Evolutionary conservation across 2,888 invertebrate genomes (phyloP).

Genomic region (Polymixis flavicincta): DNA sequence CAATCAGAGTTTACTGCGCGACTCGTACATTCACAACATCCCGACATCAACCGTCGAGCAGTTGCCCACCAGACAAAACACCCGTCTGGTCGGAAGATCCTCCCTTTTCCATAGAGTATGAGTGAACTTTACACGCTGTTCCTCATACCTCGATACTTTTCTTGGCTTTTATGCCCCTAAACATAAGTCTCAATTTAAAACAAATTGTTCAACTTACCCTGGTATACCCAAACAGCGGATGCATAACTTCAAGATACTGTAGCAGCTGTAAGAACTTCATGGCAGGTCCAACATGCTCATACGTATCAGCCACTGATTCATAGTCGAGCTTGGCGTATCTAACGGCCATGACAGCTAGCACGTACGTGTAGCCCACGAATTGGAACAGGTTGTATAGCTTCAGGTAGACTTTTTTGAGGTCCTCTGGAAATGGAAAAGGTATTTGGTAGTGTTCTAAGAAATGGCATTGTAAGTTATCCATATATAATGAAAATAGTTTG

Average conservation of each 20-base stretch:
- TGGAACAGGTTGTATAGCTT: constrained; percentile 97
- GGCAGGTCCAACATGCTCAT: constrained; percentile 93
- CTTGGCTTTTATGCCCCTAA: too few species aligned
- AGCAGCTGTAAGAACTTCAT: constrained; percentile 95
- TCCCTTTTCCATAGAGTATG: too few species aligned
- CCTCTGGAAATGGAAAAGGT: constrained; percentile 90
- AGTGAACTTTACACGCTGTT: too few species aligned
- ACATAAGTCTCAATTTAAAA: too few species aligned
- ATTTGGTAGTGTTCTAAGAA: not conserved
- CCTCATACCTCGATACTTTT: too few species aligned
- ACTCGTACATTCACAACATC: too few species aligned
- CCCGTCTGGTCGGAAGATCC: too few species aligned
- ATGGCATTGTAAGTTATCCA: not conserved
- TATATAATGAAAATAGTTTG: not conserved
- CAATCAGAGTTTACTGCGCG: too few species aligned
- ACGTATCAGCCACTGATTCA: constrained; percentile 93
- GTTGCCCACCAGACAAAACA: too few species aligned
- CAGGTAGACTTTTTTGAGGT: constrained; percentile 95
- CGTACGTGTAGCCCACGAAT: constrained; percentile 95
- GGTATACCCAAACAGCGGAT: constrained; percentile 97
- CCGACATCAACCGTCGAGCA: too few species aligned
- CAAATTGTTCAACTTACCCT: constrained; percentile 81
- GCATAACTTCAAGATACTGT: constrained; percentile 96
- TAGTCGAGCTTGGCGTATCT: constrained; percentile 94
- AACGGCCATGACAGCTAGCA: constrained; percentile 93